A percentile compares a stretch with the other conserved stretches of the same genome.
These are phyloP conservation scores for Zeuzera pyrina DNA, from an alignment of 2,888 invertebrate species.

Conservation along the genomic window DNA sequence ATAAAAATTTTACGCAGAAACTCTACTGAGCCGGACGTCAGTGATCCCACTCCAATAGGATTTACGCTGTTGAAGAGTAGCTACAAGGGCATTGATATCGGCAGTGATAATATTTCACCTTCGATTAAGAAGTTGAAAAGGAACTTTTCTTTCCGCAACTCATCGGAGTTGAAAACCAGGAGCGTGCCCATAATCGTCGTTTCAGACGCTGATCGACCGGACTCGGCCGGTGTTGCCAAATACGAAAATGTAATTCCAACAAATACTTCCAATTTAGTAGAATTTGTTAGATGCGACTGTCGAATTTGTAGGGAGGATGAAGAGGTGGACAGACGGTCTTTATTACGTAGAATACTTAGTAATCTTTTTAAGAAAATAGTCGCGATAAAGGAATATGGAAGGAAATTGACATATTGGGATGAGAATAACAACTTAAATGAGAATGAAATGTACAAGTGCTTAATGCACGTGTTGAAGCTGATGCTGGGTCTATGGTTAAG, in stretches of 20 bases:
- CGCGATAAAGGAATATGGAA: slow-evolving; percentile 32
- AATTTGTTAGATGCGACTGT: slow-evolving; percentile 50
- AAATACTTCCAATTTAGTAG: slow-evolving; percentile 44
- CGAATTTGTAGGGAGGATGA: slow-evolving; percentile 48
- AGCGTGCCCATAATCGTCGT: slow-evolving; percentile 27
- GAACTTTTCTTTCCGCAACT: slow-evolving; percentile 18
- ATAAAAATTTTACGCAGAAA: slow-evolving; percentile 15
- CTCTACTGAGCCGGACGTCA: slow-evolving; percentile 15
- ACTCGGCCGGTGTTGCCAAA: slow-evolving; percentile 32
- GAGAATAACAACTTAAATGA: slow-evolving; percentile 49
- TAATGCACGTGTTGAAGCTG: slow-evolving; percentile 53
- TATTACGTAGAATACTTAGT: slow-evolving; percentile 36
- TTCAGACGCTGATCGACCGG: slow-evolving; percentile 18
- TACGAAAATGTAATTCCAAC: slow-evolving; percentile 20
- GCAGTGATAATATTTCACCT: slow-evolving; percentile 16
- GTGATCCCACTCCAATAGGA: slow-evolving; percentile 6
- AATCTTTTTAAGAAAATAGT: slow-evolving; percentile 43
- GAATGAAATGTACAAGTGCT: slow-evolving; percentile 51
- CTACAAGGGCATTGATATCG: slow-evolving; percentile 15
- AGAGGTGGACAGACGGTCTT: slow-evolving; percentile 25
- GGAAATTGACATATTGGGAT: slow-evolving; percentile 44
- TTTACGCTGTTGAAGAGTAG: slow-evolving; percentile 18
- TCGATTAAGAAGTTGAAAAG: slow-evolving; percentile 24
- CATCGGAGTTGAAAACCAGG: slow-evolving; percentile 13
- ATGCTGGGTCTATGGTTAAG: slow-evolving; percentile 63